Conservation (phyloP, 2,888 invertebrate species). For the Vandiemenella viatica region DNA sequence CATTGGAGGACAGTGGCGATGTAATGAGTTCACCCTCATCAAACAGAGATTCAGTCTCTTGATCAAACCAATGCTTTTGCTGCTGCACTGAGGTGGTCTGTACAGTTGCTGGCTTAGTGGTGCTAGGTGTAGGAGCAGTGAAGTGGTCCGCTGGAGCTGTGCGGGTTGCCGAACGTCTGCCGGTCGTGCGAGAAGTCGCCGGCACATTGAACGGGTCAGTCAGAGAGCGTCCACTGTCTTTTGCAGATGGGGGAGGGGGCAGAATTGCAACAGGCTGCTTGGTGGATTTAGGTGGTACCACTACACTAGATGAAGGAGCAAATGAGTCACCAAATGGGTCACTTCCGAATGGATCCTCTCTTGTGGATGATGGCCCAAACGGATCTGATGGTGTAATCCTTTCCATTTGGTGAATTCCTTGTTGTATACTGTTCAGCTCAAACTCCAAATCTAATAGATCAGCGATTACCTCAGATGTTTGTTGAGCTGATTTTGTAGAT, state of each 20-base stretch:
- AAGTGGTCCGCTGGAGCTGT: slow-evolving; percentile 1
- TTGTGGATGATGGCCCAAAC: slow-evolving; percentile 39
- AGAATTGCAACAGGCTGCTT: slow-evolving; percentile 7
- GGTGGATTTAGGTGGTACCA: slow-evolving; percentile 5
- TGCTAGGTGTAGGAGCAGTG: slow-evolving; percentile 22
- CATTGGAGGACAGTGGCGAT: slow-evolving; percentile 9
- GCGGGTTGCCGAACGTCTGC: slow-evolving; percentile 8
- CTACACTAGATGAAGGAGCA: slow-evolving; percentile 25
- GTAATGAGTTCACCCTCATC: slow-evolving; percentile 27
- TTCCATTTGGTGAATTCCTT: slow-evolving; percentile 79
- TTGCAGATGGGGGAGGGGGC: slow-evolving; percentile 13
- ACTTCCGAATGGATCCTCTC: slow-evolving; percentile 29
- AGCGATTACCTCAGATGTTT: slow-evolving; percentile 38
- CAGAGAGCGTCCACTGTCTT: slow-evolving; percentile 27
- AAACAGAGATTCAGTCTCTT: slow-evolving; percentile 32
- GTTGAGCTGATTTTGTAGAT: slow-evolving; percentile 15
- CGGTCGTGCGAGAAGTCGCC: slow-evolving; percentile 16
- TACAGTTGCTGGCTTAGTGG: slow-evolving; percentile 24
- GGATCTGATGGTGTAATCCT: slow-evolving; percentile 60
- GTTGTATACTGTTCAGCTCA: slow-evolving; percentile 69
- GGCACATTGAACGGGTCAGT: slow-evolving; percentile 23
- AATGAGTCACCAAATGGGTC: slow-evolving; percentile 68
- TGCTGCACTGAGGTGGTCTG: slow-evolving; percentile 20
- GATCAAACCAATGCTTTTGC: slow-evolving; percentile 32
- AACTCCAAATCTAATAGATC: slow-evolving; percentile 78